These are phyloP conservation scores for Artibeus jamaicensis DNA, from an alignment of 2,797 vertebrate genomes.

Conservation along the genomic window DNA sequence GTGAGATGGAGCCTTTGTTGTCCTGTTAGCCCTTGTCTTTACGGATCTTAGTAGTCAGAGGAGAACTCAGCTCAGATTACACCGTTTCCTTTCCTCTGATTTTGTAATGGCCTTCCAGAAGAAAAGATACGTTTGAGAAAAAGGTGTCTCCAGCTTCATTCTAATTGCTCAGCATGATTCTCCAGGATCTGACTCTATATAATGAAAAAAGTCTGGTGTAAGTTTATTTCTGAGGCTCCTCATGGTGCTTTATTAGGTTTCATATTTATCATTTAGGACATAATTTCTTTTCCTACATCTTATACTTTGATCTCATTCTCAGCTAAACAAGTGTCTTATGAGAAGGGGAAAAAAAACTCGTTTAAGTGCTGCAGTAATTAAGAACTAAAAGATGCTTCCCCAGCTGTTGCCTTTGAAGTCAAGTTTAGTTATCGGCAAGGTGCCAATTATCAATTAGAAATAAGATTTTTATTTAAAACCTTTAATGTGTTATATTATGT, in stretches of 20 bases:
- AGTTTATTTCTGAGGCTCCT: constrained; percentile 18
- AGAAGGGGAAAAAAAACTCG: constrained; percentile 68
- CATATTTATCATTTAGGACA: neutral
- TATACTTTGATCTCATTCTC: constrained; percentile 76
- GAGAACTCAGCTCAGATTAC: neutral
- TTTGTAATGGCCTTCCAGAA: neutral
- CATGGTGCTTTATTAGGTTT: constrained; percentile 36
- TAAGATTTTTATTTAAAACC: constrained; percentile 82
- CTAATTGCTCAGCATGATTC: neutral
- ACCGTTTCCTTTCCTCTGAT: neutral
- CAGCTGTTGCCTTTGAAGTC: constrained; percentile 87
- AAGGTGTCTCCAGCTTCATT: neutral
- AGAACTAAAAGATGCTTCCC: constrained; percentile 82
- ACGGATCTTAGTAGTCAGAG: neutral
- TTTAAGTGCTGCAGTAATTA: constrained; percentile 82
- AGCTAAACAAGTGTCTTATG: constrained; percentile 75
- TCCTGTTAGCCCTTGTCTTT: neutral
- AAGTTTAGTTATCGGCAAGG: constrained; percentile 78
- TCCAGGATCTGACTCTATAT: neutral
- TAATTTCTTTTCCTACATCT: constrained; percentile 37
- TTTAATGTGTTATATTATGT: constrained; percentile 78
- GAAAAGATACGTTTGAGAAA: neutral
- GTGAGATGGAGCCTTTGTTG: neutral
- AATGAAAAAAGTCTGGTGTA: neutral
- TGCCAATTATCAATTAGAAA: constrained; percentile 85